Conservation (phyloP, 2,797 vertebrate species). For the Cheirogaleus major region DNA sequence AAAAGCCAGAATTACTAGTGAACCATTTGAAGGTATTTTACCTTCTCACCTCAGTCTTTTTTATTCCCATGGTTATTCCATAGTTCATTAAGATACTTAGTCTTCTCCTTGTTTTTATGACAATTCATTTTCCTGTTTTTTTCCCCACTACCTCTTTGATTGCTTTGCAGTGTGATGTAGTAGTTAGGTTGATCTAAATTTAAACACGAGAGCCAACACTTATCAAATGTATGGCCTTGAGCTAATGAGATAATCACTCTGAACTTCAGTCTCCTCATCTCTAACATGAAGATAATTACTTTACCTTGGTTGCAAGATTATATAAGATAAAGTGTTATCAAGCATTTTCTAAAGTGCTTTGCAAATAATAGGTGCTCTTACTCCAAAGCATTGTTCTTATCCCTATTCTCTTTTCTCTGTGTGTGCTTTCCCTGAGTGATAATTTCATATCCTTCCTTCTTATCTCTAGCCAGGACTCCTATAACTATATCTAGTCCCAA, state of each 20-base stretch:
- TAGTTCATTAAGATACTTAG: background rate
- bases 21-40: background rate
- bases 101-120: background rate
- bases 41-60: background rate
- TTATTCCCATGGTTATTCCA: background rate
- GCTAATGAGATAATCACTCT: background rate
- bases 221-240: background rate
- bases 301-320: background rate
- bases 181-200: background rate
- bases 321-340: background rate
- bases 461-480: background rate
- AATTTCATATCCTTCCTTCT: background rate
- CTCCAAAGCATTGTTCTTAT: background rate
- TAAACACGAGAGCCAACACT: background rate
- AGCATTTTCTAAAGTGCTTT: background rate
- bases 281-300: background rate
- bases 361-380: background rate
- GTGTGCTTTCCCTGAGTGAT: background rate
- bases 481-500: background rate
- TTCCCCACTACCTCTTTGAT: background rate
- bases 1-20: background rate
- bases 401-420: background rate
- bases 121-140: background rate
- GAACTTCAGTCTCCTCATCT: conserved; percentile 8
- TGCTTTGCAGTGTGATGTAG: background rate